Base-by-base conservation (phyloP, 2,797 vertebrate species). In the Sphenodon punctatus region DNA sequence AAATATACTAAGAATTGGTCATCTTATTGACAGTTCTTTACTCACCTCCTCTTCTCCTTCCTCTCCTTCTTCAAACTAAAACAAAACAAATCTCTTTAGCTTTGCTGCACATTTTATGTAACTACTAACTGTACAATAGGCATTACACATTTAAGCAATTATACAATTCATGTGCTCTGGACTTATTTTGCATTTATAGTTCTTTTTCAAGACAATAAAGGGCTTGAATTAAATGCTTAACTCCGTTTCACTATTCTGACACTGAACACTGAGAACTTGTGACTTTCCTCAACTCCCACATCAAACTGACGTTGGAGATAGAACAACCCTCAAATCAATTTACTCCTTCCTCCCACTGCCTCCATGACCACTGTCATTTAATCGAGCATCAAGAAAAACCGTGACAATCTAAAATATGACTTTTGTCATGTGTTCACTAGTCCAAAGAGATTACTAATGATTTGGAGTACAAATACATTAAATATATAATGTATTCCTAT, bases 1-100 rank as follows among this genome's bases (percentile, higher is more conserved):
- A 65, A 72, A 13, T 14, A 10, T 14, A 74, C 78, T 1, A 1
- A 16, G 74, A 75, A 75, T 67, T 55, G 75, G 22, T 58, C 55
- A 70, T 69, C 16, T 64, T 61, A 17, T 71, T 75, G 74, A 70
- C n/a, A 83, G 86, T 77, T 78, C 15, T 51, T 60, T 78, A 88
- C 96, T 91, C 84, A 99, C 98, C 97, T 99, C 99, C 92, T 99
- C 98, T 88, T 99, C 98, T 81, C 97, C 98, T 93, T 99, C 98
- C 89, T 99, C 98, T 27, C 97, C 95, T 89, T 99, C 99, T 93
- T 99, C 99, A 97, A 98, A 99, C 99, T 99, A 95, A 56, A 96
- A 93, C 34, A 85, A 69, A 65, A 68, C 82, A n/a, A 75, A 46
- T 4, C 22, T 8, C 9, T 67, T 88, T 23, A 88, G 61, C 45